Conservation (phyloP, 2,888 invertebrate species). For the Protodeltote pygarga region DNA sequence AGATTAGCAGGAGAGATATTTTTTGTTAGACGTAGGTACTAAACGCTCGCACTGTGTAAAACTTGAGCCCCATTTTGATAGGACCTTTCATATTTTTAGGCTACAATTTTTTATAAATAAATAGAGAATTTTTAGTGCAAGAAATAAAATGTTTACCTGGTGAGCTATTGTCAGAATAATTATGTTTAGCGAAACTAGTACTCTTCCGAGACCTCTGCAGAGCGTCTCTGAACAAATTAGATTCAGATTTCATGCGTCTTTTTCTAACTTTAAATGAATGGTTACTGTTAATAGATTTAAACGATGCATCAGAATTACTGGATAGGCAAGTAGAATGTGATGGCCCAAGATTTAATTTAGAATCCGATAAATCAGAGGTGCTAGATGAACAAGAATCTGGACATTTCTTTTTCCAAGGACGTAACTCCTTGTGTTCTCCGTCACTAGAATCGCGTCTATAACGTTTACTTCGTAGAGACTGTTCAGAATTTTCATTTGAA, state of each 20-base stretch:
- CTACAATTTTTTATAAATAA: too few relatives aligned
- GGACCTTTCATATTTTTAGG: too few relatives aligned
- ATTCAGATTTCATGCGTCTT: constrained; percentile 72
- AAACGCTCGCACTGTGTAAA: too few relatives aligned
- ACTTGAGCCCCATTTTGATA: too few relatives aligned
- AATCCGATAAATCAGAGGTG: constrained; percentile 62
- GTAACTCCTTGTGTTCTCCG: constrained; percentile 56
- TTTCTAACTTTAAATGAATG: constrained; percentile 74
- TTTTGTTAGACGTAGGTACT: too few relatives aligned
- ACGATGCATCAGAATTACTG: constrained; percentile 74
- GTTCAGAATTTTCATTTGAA: constrained; percentile 64
- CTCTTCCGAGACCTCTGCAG: constrained; percentile 69
- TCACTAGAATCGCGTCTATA: constrained; percentile 66
- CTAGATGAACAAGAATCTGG: constrained; percentile 65
- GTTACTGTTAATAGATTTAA: constrained; percentile 77
- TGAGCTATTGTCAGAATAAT: constrained; percentile 57
- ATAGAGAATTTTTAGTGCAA: too few relatives aligned
- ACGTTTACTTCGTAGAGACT: constrained; percentile 64
- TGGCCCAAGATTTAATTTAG: constrained; percentile 44
- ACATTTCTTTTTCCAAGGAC: constrained; percentile 75
- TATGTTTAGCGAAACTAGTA: constrained; percentile 55
- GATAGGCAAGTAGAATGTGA: constrained; percentile 62
- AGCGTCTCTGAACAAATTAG: constrained; percentile 71
- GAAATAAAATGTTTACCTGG: constrained; percentile 58
- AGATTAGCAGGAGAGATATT: too few relatives aligned